phyloP scores from a whole-genome alignment of 2,113 vertebrate genomes.

The Argyrosomus japonicus region DNA sequence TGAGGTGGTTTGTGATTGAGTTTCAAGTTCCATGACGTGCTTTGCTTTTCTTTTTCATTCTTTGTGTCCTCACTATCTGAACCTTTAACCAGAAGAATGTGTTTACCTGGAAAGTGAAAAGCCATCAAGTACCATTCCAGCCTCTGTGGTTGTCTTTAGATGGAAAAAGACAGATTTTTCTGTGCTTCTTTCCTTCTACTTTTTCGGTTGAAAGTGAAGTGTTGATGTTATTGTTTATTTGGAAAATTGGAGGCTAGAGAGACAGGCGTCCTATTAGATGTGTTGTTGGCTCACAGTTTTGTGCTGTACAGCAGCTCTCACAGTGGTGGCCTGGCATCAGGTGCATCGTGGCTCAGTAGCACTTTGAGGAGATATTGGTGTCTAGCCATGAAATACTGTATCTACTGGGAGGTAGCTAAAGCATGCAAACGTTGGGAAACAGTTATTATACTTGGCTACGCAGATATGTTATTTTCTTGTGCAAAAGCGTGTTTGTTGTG shows the following conservation, averaged over 20 bases:
- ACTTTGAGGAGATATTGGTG: conserved; percentile 69
- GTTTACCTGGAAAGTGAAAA: conserved; percentile 44
- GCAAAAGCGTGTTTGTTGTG: conserved; percentile 47
- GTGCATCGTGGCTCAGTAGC: conserved; percentile 67
- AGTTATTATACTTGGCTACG: conserved; percentile 62
- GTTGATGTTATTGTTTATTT: conserved; percentile 71
- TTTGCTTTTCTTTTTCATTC: neutral
- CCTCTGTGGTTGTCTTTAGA: conserved; percentile 30
- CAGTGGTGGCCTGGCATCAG: conserved; percentile 71
- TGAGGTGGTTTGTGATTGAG: conserved; percentile 21
- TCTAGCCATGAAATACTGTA: conserved; percentile 62
- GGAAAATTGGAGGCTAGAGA: conserved; percentile 60
- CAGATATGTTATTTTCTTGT: conserved; percentile 54
- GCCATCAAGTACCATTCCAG: conserved; percentile 8
- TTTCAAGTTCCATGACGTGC: conserved; percentile 4
- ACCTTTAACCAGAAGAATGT: conserved; percentile 35
- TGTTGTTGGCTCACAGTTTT: conserved; percentile 58
- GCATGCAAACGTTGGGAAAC: conserved; percentile 42
- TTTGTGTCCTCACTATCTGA: neutral
- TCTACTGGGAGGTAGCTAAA: conserved; percentile 57
- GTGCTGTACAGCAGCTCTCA: conserved; percentile 70
- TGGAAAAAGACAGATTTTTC: conserved; percentile 32
- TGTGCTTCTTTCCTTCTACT: conserved; percentile 4
- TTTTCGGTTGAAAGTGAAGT: conserved; percentile 34
- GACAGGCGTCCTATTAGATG: conserved; percentile 69